A percentile compares a stretch with the other conserved stretches of the same genome.
These are phyloP conservation scores for Ennomos fuscantarius DNA, from an alignment of 2,888 invertebrate genomes.

Conservation along the genomic window DNA sequence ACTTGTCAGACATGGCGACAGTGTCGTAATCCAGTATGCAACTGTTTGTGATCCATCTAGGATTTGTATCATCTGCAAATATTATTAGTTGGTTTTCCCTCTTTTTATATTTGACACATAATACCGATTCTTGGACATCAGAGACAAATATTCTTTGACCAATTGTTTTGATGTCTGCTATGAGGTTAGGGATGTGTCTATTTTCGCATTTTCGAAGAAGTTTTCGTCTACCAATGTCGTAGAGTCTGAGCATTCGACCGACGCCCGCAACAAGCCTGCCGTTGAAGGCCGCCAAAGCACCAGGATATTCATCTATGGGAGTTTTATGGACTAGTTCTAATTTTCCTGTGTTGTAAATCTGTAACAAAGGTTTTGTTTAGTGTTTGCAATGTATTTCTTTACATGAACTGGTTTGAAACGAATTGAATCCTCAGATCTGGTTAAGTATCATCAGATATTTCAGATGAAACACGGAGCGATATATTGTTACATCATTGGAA, in stretches of 20 bases:
- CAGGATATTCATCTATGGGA: slow-evolving; percentile 95
- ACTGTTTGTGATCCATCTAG: slow-evolving; percentile 96
- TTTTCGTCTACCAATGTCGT: slow-evolving; percentile 97
- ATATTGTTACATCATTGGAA: slow-evolving; percentile 70
- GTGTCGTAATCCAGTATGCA: slow-evolving; percentile 98
- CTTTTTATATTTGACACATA: slow-evolving; percentile 97
- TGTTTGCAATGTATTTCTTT: too few species aligned
- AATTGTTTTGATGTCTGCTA: slow-evolving; percentile 96
- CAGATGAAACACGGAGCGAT: slow-evolving; percentile 87
- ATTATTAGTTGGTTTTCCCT: slow-evolving; percentile 98
- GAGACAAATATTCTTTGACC: slow-evolving; percentile 97
- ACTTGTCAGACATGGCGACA: slow-evolving; percentile 98
- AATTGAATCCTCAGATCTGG: slow-evolving; percentile 72
- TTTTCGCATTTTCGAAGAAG: slow-evolving; percentile 99
- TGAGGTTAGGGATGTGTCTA: slow-evolving; percentile 97
- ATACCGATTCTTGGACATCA: slow-evolving; percentile 98
- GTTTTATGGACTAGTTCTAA: slow-evolving; percentile 98
- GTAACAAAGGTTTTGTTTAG: slow-evolving; percentile 40
- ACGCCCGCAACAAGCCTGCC: slow-evolving; percentile 96
- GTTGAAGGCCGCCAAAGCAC: slow-evolving; percentile 95
- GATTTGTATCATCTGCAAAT: slow-evolving; percentile 99
- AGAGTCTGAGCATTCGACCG: slow-evolving; percentile 95
- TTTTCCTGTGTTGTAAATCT: slow-evolving; percentile 91
- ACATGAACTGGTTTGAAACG: not conserved
- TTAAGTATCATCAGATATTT: slow-evolving; percentile 82